Base-by-base conservation (phyloP, 2,888 invertebrate genomes). In the Cataglyphis albicans region DNA sequence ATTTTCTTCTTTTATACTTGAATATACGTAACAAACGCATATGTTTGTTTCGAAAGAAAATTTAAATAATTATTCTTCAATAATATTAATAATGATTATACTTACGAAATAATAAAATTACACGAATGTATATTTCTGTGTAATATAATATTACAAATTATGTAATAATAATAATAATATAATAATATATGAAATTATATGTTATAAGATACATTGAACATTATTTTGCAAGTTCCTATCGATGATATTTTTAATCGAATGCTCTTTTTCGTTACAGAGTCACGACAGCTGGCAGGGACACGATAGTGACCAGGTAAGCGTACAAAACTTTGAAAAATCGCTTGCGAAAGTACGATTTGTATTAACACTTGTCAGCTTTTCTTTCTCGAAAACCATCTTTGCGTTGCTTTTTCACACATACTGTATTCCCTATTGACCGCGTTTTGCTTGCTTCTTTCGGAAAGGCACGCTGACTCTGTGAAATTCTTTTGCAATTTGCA, bases 251-350 rank as follows among this genome's bases (percentile, higher is more conserved):
- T 18, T 68, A 29, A 76, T 5, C 67, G 25, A 6, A 76, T 15
- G 15, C 15, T 10, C 15, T 91, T 92, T 92, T 94, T 91, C 95
- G 89, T 96, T 96, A 59, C 95, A 96, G 96, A 96, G 96, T 91
- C 96, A 96, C 90, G 96, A 96, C 94, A 96, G 96, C 93, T 96
- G 96, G 96, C 96, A 96, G 92, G 96, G 96, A 85, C 96, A 96
- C 91, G 96, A 96, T 92, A 95, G 95, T 91, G 96, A 96, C 93
- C 96, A 96, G 95, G 96, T 96, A 93, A 95, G 89, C 81, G 72
- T 55, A 73, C 68, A 3, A 63, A 52, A 25, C n/a, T 82, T 67
- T 29, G 12, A 35, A 57, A 78, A 63, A 48, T 18, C 5, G 44
- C 67, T 78, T 72, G 61, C 48, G 35, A 64, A 59, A 75, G 73